Evolutionary conservation across 2,113 vertebrate species (phyloP).

Genomic region (Anolis sagrei): DNA sequence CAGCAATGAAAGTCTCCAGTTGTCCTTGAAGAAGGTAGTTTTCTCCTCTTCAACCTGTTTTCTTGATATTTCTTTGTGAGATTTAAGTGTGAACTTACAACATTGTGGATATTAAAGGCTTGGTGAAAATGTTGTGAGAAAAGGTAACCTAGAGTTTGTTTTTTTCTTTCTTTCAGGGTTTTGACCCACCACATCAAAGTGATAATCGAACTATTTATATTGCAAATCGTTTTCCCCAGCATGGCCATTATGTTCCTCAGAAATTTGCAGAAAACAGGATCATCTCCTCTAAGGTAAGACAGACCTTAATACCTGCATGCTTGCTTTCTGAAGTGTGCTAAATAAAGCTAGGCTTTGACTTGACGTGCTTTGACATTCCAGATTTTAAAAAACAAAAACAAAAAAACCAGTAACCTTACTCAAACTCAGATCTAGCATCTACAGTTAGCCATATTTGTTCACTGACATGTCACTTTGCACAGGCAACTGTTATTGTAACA

Average conservation of each 20-base stretch:
- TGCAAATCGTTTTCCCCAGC: slow-evolving; percentile 94
- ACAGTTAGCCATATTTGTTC: background rate
- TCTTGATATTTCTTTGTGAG: background rate
- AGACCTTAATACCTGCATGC: background rate
- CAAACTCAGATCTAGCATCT: background rate
- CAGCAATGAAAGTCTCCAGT: background rate
- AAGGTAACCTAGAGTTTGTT: background rate
- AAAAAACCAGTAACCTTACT: background rate
- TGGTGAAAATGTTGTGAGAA: background rate
- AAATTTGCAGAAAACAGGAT: slow-evolving; percentile 98
- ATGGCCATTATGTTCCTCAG: slow-evolving; percentile 93
- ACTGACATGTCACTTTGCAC: background rate
- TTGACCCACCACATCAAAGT: slow-evolving; percentile 97
- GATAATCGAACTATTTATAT: slow-evolving; percentile 97
- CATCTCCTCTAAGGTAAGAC: slow-evolving; percentile 95
- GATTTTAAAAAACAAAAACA: background rate
- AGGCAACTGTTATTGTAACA: background rate
- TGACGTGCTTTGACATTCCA: background rate
- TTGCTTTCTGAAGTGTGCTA: slow-evolving; percentile 6
- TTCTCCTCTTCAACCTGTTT: background rate
- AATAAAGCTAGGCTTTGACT: background rate
- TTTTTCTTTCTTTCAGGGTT: slow-evolving; percentile 82
- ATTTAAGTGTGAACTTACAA: background rate
- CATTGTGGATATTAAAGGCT: background rate
- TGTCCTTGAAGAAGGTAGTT: background rate